These are phyloP conservation scores for Pipistrellus nathusii DNA, from an alignment of 2,797 vertebrate genomes.

Conservation along the genomic window DNA sequence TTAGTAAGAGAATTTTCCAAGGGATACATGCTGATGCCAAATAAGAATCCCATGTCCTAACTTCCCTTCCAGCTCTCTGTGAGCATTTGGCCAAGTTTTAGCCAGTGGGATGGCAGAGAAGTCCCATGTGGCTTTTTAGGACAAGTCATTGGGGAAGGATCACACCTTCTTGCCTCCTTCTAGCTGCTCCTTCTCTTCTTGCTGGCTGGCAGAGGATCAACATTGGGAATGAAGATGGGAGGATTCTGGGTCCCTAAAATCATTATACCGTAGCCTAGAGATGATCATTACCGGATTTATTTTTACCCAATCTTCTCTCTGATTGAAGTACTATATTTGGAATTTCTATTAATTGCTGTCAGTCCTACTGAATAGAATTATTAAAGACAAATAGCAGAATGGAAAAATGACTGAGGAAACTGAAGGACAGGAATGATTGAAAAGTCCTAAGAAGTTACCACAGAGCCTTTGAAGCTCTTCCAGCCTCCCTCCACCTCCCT, in stretches of 20 bases:
- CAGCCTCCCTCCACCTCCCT: no score
- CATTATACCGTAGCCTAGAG: background rate
- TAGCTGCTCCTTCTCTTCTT: background rate
- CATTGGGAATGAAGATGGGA: accelerated
- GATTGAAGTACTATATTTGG: background rate
- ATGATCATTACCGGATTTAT: background rate
- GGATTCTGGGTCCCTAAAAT: background rate
- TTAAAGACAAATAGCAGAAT: background rate
- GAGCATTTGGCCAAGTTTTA: background rate
- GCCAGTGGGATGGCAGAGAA: background rate
- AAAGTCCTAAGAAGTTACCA: background rate
- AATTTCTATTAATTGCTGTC: background rate
- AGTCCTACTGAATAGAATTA: background rate
- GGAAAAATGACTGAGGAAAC: background rate
- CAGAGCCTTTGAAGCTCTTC: no score
- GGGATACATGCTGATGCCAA: background rate
- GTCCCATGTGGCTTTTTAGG: accelerated
- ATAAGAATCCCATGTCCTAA: background rate
- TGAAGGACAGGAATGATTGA: background rate
- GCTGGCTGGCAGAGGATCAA: background rate
- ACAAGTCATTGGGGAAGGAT: background rate
- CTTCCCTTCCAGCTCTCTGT: background rate
- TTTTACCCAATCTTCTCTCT: background rate
- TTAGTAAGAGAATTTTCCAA: background rate
- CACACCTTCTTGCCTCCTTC: background rate